Evolutionary conservation across 2,888 invertebrate genomes (phyloP).

Genomic region (Heliconius erato): DNA sequence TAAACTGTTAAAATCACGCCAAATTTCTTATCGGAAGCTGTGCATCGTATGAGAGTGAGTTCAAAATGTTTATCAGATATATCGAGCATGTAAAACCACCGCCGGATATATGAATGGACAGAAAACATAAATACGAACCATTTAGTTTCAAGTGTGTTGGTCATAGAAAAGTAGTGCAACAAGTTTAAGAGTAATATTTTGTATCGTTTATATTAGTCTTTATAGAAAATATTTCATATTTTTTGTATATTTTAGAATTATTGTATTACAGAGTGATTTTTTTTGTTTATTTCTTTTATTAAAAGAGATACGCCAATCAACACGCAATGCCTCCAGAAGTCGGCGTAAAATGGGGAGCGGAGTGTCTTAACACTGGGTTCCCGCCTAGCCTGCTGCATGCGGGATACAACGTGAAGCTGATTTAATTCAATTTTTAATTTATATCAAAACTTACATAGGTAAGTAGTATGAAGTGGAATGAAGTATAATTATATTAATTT

Average conservation of each 20-base stretch:
- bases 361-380: background rate
- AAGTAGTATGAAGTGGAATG: no score
- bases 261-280: no score
- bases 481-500: no score
- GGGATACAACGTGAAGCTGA: background rate
- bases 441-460: no score
- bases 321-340: background rate
- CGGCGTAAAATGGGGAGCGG: background rate
- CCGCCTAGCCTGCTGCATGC: background rate
- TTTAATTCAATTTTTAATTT: no score
- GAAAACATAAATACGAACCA: constrained; percentile 41
- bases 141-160: constrained; percentile 38
- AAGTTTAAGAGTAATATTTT: constrained; percentile 25
- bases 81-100: constrained; percentile 37
- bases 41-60: constrained; percentile 32
- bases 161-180: constrained; percentile 29
- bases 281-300: background rate
- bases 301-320: background rate
- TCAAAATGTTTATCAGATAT: constrained; percentile 38
- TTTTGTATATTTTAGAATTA: background rate
- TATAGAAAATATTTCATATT: background rate
- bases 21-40: constrained; percentile 31
- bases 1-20: constrained; percentile 16
- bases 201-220: background rate
- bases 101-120: constrained; percentile 38